Conservation (phyloP, 2,797 vertebrate species). For the Cyprinella venusta region DNA sequence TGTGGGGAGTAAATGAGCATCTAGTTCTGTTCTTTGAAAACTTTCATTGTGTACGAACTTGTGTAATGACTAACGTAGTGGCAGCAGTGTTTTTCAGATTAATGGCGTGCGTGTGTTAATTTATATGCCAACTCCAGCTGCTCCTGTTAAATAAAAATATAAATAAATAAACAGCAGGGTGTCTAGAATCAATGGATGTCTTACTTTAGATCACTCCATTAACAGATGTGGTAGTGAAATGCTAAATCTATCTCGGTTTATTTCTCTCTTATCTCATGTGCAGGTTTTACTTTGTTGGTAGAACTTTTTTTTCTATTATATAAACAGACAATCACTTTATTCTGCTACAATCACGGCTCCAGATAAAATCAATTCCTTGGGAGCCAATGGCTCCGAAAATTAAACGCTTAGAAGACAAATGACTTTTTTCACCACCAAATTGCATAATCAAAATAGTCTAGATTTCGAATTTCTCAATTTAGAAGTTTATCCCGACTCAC, state of each 20-base stretch:
- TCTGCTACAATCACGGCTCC: slow-evolving; percentile 26
- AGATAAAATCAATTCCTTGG: slow-evolving; percentile 33
- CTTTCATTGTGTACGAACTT: neutral
- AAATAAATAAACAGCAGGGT: slow-evolving; percentile 38
- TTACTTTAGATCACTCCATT: slow-evolving; percentile 34
- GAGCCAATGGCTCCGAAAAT: slow-evolving; percentile 43
- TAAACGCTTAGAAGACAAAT: slow-evolving; percentile 42
- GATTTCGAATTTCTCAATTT: slow-evolving; percentile 16
- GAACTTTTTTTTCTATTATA: slow-evolving; percentile 5
- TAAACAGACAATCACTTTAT: slow-evolving; percentile 37
- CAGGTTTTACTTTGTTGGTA: slow-evolving; percentile 29
- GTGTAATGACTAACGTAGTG: slow-evolving; percentile 29
- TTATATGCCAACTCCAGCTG: slow-evolving; percentile 43
- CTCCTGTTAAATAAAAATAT: slow-evolving; percentile 48
- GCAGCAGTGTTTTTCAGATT: slow-evolving; percentile 40
- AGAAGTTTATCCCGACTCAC: neutral
- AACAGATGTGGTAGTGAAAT: slow-evolving; percentile 15
- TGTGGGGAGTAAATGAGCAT: slow-evolving; percentile 27
- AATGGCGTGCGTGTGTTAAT: slow-evolving; percentile 26
- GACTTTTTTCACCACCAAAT: slow-evolving; percentile 22
- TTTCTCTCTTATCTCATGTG: slow-evolving; percentile 39
- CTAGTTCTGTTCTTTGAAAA: slow-evolving; percentile 21
- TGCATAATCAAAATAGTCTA: slow-evolving; percentile 39
- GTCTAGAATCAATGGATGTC: slow-evolving; percentile 34
- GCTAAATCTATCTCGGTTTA: slow-evolving; percentile 21